Conservation (phyloP, 2,888 invertebrate species). For the Eupithecia dodoneata region DNA sequence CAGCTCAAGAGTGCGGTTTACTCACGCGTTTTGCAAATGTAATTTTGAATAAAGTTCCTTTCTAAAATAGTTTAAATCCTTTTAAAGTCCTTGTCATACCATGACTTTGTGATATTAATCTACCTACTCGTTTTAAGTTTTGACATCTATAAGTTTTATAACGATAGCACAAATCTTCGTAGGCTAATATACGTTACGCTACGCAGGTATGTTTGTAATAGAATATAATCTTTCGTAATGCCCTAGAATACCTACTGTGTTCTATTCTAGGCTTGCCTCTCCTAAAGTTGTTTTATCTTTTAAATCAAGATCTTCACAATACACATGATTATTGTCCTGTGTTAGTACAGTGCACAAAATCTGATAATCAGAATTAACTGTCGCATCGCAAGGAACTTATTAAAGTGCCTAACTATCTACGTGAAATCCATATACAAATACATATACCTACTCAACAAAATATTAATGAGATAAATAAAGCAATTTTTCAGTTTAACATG, state of each 20-base stretch:
- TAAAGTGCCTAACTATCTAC: not conserved
- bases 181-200: too few relatives aligned
- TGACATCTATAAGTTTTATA: not conserved
- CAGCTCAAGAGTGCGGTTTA: not conserved
- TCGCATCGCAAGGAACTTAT: not conserved
- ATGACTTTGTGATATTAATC: too few relatives aligned
- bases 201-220: slow-evolving; percentile 56
- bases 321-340: not conserved
- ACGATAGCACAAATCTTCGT: slow-evolving; percentile 49
- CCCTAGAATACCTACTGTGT: slow-evolving; percentile 76
- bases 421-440: not conserved
- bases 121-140: not conserved
- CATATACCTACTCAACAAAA: not conserved
- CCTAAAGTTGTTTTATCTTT: slow-evolving; percentile 9
- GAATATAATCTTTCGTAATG: slow-evolving; percentile 78
- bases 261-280: not conserved
- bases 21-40: not conserved
- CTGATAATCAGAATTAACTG: not conserved
- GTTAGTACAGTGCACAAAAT: too few relatives aligned
- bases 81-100: too few relatives aligned
- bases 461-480: not conserved
- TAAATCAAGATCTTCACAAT: not conserved
- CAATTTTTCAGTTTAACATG: slow-evolving; percentile 11
- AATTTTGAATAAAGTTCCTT: slow-evolving; percentile 25
- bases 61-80: not conserved